Percentiles rank a stretch among this genome's conserved stretches.
Conservation (phyloP, 2,888 invertebrate genomes). For the Lasioglossum zephyrum region DNA sequence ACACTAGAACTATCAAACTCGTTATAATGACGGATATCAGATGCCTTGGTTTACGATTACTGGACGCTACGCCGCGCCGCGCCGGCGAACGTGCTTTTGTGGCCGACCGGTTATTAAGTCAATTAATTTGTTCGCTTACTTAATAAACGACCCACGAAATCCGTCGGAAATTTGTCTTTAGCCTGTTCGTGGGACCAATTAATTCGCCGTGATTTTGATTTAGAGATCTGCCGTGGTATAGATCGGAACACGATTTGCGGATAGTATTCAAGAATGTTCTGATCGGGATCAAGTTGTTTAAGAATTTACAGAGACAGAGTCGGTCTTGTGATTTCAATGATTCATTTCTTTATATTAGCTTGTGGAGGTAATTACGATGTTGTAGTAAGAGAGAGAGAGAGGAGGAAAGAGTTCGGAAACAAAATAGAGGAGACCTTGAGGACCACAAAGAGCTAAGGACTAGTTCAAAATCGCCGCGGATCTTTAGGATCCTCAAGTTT, state of each 20-base stretch:
- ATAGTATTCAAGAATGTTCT: background rate
- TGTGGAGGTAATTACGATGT: too few species aligned
- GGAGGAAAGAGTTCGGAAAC: background rate
- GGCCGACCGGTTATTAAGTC: background rate
- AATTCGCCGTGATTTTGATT: background rate
- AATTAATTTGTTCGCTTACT: constrained; percentile 3
- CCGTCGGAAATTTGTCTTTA: background rate
- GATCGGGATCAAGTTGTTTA: too few species aligned
- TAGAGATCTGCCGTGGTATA: background rate
- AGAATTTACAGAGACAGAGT: too few species aligned
- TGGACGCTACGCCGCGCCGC: background rate
- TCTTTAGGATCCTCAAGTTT: background rate
- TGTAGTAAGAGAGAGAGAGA: too few species aligned
- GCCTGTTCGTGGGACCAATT: background rate
- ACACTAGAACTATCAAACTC: constrained; percentile 4
- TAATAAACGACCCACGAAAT: constrained; percentile 5
- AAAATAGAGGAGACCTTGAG: background rate
- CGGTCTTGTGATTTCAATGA: too few species aligned
- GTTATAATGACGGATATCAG: constrained; percentile 9
- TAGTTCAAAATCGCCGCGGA: background rate
- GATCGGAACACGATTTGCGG: background rate
- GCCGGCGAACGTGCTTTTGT: background rate
- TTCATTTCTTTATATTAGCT: too few species aligned
- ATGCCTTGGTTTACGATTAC: constrained; percentile 1
- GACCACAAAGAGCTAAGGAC: background rate